These are phyloP conservation scores for Chrysoperla carnea DNA, from an alignment of 1,140 invertebrate genomes.

Conservation along the genomic window DNA sequence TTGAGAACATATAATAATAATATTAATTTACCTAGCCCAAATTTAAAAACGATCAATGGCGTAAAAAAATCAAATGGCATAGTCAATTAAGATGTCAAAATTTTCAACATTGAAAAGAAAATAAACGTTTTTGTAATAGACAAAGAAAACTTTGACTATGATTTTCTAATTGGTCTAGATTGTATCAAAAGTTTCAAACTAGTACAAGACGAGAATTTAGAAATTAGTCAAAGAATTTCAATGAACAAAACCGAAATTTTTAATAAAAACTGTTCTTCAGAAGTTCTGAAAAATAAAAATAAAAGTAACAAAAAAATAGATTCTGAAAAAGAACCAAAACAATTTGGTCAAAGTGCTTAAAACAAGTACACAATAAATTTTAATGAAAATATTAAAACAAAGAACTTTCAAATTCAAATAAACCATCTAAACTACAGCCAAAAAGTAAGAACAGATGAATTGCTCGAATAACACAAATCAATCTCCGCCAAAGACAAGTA, in stretches of 20 bases:
- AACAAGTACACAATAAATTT: conserved; percentile 10
- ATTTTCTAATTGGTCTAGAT: conserved; percentile 15
- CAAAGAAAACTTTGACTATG: conserved; percentile 13
- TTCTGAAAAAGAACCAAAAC: background rate
- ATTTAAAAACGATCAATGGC: conserved; percentile 12
- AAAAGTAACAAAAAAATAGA: conserved; percentile 5
- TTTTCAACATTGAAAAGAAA: conserved; percentile 12
- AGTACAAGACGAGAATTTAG: conserved; percentile 7
- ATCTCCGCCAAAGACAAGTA: conserved; percentile 16
- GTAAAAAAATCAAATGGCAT: conserved; percentile 11
- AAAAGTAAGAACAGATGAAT: conserved; percentile 10
- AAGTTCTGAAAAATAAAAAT: conserved; percentile 6
- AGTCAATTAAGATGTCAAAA: conserved; percentile 10
- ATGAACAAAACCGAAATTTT: background rate
- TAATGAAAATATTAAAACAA: conserved; percentile 15
- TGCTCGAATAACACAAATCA: conserved; percentile 12
- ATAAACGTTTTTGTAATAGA: conserved; percentile 14
- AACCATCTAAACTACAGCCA: conserved; percentile 13
- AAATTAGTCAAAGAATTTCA: conserved; percentile 2
- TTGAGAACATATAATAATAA: conserved; percentile 9
- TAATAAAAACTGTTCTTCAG: background rate
- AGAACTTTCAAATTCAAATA: conserved; percentile 12
- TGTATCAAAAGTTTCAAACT: conserved; percentile 5
- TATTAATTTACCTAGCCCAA: conserved; percentile 5
- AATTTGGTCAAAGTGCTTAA: conserved; percentile 1